Conservation (phyloP, 2,113 vertebrate species). For the Chiloscyllium plagiosum region DNA sequence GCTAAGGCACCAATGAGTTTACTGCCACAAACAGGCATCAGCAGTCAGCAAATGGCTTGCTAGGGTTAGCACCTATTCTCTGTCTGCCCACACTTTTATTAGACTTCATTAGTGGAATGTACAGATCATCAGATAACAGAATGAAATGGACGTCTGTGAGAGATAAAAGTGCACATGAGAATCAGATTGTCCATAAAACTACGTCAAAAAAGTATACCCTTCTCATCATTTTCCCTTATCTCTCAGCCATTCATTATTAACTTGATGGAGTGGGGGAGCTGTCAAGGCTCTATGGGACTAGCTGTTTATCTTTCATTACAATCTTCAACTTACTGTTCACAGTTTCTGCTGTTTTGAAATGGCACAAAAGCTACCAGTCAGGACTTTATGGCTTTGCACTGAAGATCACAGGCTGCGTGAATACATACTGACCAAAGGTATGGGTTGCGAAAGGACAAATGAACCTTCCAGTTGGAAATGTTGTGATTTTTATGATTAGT, state of each 20-base stretch:
- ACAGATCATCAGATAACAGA: conserved; percentile 50
- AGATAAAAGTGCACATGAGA: conserved; percentile 54
- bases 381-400: conserved; percentile 46
- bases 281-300: conserved; percentile 60
- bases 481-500: conserved; percentile 59
- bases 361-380: conserved; percentile 44
- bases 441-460: conserved; percentile 43
- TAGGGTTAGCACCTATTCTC: neutral
- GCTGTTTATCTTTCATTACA: conserved; percentile 64
- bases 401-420: conserved; percentile 48
- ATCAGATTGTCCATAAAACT: conserved; percentile 57
- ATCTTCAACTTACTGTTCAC: conserved; percentile 66
- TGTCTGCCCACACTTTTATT: conserved; percentile 27
- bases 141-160: conserved; percentile 43
- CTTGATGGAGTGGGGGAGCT: conserved; percentile 62
- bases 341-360: conserved; percentile 60
- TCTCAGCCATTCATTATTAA: conserved; percentile 65
- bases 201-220: conserved; percentile 63
- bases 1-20: conserved; percentile 13
- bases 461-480: conserved; percentile 49
- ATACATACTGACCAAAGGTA: conserved; percentile 11
- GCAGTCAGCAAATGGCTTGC: conserved; percentile 6
- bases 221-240: conserved; percentile 59
- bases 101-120: conserved; percentile 49
- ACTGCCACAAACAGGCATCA: neutral